Percentiles rank a stretch among this genome's conserved stretches.
Evolutionary conservation across 2,797 vertebrate genomes (phyloP).

Genomic region (Myiotriccus ornatus): DNA sequence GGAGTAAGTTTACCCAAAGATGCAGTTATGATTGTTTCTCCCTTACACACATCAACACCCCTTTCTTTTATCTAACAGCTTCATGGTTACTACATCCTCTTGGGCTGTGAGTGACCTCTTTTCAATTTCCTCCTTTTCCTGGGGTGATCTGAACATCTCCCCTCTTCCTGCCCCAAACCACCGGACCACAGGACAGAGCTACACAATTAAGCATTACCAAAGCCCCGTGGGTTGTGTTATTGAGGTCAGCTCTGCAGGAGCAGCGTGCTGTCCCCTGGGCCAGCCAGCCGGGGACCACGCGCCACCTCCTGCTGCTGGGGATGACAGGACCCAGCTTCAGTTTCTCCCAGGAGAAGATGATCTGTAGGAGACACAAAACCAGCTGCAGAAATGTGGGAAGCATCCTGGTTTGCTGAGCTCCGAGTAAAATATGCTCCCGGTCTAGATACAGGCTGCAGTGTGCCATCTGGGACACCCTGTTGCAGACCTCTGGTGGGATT

Average conservation of each 20-base stretch:
- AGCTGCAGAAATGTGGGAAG: background rate
- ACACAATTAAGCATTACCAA: background rate
- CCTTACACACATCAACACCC: background rate
- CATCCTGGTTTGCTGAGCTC: background rate
- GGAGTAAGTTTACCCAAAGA: background rate
- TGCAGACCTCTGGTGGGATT: background rate
- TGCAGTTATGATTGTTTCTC: background rate
- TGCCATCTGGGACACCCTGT: background rate
- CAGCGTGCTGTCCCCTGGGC: background rate
- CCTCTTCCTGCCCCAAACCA: background rate
- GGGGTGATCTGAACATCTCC: background rate
- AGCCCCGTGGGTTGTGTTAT: background rate
- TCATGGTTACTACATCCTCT: background rate
- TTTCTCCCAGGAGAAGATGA: background rate
- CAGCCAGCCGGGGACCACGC: fast-evolving
- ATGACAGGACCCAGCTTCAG: background rate
- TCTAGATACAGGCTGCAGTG: background rate
- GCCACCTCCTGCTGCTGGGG: background rate
- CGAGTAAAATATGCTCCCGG: background rate
- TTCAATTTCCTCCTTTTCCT: background rate
- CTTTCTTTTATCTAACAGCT: background rate
- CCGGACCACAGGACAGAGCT: background rate
- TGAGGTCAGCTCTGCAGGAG: background rate
- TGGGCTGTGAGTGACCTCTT: background rate
- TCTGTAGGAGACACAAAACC: background rate